phyloP scores from a whole-genome alignment of 2,797 vertebrate species.

The Malacoraja senta region DNA sequence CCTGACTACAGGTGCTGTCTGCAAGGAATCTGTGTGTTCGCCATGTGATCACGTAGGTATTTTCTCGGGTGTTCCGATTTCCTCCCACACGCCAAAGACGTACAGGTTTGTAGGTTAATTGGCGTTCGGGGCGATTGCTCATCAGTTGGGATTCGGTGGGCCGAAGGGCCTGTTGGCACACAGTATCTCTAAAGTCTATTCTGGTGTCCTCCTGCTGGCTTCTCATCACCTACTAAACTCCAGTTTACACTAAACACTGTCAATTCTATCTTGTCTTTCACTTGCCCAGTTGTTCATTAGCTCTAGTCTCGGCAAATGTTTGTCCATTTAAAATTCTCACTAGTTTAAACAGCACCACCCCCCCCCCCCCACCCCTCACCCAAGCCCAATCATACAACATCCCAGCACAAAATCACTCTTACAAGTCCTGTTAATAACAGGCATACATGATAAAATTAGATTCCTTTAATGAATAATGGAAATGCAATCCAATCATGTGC shows the following conservation, averaged over 20 bases:
- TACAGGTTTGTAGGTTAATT: no score
- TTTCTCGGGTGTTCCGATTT: no score
- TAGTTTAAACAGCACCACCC: not conserved
- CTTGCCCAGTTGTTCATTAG: not conserved
- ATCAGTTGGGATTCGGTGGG: no score
- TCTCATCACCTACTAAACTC: not conserved
- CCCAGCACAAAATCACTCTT: not conserved
- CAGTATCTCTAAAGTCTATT: not conserved
- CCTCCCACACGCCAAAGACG: no score
- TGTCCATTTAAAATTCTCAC: not conserved
- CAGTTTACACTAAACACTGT: not conserved
- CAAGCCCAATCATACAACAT: not conserved
- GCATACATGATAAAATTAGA: not conserved
- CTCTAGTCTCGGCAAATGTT: not conserved
- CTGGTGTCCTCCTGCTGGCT: not conserved
- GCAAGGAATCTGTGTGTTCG: no score
- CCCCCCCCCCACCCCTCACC: no score
- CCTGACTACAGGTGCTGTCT: no score
- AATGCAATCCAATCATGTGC: not conserved
- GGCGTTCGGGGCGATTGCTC: no score
- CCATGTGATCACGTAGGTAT: no score
- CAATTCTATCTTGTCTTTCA: not conserved
- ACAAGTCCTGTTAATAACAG: not conserved
- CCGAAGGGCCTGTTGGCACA: no score
- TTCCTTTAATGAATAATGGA: constrained; percentile 10